Evolutionary conservation across 2,797 vertebrate species (phyloP), one percentile per base, ranked within the genome.

Genomic region (Notamacropus eugenii): DNA sequence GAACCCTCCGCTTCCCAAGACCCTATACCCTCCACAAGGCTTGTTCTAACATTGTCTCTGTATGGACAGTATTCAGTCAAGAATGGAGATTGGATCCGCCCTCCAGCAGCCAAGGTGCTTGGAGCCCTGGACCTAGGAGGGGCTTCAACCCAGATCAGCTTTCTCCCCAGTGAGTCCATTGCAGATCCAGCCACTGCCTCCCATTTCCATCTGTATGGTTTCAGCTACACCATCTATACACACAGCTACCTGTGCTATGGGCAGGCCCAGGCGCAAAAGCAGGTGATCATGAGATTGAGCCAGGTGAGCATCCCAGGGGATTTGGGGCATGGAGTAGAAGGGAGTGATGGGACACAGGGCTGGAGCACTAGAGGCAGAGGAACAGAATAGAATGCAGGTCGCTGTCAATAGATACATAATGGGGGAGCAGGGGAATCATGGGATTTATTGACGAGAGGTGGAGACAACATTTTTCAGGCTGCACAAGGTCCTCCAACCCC

Each of bases 181-280:
- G 98, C 98, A 95, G 98, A 99, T 91, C 0, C 94, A 92, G 93
- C 54, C 4, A 98, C 98, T 24, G 95, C 94, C n/a, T 98, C 98
- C 96, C 97, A 97, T 67, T 98, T 99, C 97, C 98, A 91, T 59
- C 99, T 99, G 0, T 99, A 99, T 0, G 99, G 99, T 4, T 98
- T 98, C 4, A 97, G 99, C 90, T 99, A 99, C 98, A 98, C 98
- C 1, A 95, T 99, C 93, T 99, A 99, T 98, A 99, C 99, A 0
- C 99, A 99, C 98, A 99, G 99, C 98, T 99, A 99, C 98, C 99
- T 99, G 93, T 99, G 99, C 98, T 99, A 99, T 0, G 99, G 99
- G 1, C 98, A 98, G 2, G 99, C 98, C 94, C 99, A 99, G 98
- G 97, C 98, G 55, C 98, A 99, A 59, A 98, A 95, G 94, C 97